These are phyloP conservation scores for Coryphaenoides rupestris DNA, from an alignment of 2,113 vertebrate species.

Conservation along the genomic window DNA sequence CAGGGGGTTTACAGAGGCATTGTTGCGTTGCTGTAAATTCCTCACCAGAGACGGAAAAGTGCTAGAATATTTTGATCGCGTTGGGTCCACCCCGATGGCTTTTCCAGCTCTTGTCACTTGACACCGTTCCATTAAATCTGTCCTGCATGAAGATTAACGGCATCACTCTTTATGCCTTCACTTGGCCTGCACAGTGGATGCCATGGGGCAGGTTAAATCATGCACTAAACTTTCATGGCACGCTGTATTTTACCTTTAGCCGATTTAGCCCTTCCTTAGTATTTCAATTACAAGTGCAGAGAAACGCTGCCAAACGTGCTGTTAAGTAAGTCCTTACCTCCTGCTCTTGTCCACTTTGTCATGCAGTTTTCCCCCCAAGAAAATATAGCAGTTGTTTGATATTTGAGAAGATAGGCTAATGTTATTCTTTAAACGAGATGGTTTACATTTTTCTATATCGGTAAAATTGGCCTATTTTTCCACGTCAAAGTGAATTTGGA, in stretches of 20 bases:
- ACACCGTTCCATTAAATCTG: slow-evolving; percentile 66
- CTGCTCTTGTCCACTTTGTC: background rate
- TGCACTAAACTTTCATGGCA: slow-evolving; percentile 44
- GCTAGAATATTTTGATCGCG: slow-evolving; percentile 53
- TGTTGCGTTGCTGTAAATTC: slow-evolving; percentile 53
- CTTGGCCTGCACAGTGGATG: slow-evolving; percentile 39
- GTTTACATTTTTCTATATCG: slow-evolving; percentile 8
- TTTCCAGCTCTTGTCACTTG: slow-evolving; percentile 67
- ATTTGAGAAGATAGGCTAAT: background rate
- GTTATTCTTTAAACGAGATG: slow-evolving; percentile 11
- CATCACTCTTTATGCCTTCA: slow-evolving; percentile 54
- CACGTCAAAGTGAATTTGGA: too few relatives aligned
- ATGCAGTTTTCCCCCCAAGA: too few relatives aligned
- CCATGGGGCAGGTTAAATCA: slow-evolving; percentile 59
- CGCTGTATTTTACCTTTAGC: slow-evolving; percentile 34
- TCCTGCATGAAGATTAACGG: slow-evolving; percentile 60
- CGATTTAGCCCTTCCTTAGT: slow-evolving; percentile 34
- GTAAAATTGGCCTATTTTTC: background rate
- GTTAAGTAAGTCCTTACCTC: slow-evolving; percentile 1
- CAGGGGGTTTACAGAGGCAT: slow-evolving; percentile 37
- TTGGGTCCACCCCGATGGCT: slow-evolving; percentile 61
- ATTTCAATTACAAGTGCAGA: slow-evolving; percentile 29
- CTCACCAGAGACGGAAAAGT: slow-evolving; percentile 34
- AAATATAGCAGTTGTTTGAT: too few relatives aligned
- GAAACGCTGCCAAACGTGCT: slow-evolving; percentile 11